Evolutionary conservation across 2,113 vertebrate genomes (phyloP).

Genomic region (Cheirogaleus medius): DNA sequence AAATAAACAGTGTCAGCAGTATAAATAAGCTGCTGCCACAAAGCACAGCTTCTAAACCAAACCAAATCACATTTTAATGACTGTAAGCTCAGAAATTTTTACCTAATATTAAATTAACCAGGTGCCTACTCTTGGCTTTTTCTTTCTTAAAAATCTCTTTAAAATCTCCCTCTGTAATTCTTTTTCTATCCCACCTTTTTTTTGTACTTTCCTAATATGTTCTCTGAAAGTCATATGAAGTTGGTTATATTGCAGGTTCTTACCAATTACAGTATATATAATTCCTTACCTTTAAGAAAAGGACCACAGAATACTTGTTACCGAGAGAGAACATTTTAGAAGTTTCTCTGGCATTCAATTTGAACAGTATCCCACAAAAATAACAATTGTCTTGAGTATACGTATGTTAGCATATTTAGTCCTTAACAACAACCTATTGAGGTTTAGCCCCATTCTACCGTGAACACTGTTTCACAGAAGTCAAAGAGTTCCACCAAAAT

Average conservation of each 20-base stretch:
- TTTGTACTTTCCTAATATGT: background rate
- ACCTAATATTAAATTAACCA: background rate
- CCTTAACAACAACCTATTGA: too few relatives aligned
- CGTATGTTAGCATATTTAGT: background rate
- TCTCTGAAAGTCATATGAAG: background rate
- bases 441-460: background rate
- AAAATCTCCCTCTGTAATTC: background rate
- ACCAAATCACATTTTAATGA: background rate
- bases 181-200: background rate
- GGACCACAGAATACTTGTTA: background rate
- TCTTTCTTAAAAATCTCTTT: background rate
- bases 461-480: background rate
- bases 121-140: background rate
- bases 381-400: background rate
- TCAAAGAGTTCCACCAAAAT: background rate
- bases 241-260: background rate
- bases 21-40: background rate
- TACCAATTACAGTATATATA: background rate
- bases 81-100: background rate
- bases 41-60: background rate
- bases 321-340: background rate
- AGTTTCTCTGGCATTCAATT: background rate
- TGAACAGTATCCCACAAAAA: background rate
- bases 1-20: slow-evolving; percentile 18
- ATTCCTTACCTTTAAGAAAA: background rate